phyloP scores from a whole-genome alignment of 2,888 invertebrate genomes.

The Microplitis deprimator region DNA sequence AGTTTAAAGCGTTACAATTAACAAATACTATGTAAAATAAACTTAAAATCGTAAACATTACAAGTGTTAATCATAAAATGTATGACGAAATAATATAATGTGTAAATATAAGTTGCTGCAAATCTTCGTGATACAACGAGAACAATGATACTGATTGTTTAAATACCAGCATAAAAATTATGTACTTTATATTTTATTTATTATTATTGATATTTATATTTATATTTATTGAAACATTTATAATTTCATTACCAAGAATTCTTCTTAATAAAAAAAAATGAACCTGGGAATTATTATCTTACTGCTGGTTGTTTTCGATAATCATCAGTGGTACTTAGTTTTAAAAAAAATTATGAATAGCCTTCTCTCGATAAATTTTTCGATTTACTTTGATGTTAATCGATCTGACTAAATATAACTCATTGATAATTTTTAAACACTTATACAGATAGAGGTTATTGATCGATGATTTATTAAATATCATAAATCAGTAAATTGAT shows the following conservation, averaged over 20 bases:
- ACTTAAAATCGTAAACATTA: constrained; percentile 9
- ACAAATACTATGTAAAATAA: background rate
- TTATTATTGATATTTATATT: background rate
- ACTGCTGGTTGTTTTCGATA: background rate
- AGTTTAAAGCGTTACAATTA: background rate
- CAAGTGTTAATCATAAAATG: constrained; percentile 11
- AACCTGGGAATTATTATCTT: background rate
- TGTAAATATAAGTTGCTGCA: constrained; percentile 12
- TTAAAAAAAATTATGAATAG: background rate
- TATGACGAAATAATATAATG: constrained; percentile 23
- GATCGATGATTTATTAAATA: constrained; percentile 7
- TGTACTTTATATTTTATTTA: background rate
- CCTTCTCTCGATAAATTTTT: background rate
- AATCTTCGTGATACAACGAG: constrained; percentile 35
- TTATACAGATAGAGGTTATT: background rate
- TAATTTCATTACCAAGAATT: background rate
- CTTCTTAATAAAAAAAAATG: background rate
- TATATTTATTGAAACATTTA: background rate
- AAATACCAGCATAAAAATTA: background rate
- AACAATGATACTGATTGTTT: constrained; percentile 23
- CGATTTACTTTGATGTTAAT: background rate
- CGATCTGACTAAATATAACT: background rate
- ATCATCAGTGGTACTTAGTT: background rate
- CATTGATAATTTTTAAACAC: background rate
- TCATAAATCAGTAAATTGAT: background rate